Percentiles rank a stretch among this genome's conserved stretches.
Conservation (phyloP, 2,888 invertebrate genomes). For the Microctonus aethiopoides region DNA sequence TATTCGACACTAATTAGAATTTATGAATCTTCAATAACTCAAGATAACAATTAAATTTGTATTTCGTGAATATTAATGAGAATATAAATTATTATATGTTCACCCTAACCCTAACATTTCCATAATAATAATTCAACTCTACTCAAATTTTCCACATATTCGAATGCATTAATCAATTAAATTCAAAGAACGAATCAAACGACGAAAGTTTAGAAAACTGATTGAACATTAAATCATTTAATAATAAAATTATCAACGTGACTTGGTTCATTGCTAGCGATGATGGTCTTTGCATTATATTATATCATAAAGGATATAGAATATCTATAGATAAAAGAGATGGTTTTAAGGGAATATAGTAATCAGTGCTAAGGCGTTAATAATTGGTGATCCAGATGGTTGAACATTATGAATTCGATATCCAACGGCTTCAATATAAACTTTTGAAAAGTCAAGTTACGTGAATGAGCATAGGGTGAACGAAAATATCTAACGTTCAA, state of each 20-base stretch:
- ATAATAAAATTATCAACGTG: conserved; percentile 9
- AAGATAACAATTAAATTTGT: no score
- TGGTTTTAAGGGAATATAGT: background rate
- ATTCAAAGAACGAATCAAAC: no score
- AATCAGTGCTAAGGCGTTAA: conserved; percentile 32
- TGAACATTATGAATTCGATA: conserved; percentile 28
- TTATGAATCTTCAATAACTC: no score
- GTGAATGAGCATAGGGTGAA: background rate
- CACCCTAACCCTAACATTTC: no score
- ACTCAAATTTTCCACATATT: no score
- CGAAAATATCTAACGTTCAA: background rate
- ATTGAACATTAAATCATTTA: background rate
- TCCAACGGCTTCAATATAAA: conserved; percentile 16
- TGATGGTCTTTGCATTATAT: background rate
- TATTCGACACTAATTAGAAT: no score
- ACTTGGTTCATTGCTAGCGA: conserved; percentile 5
- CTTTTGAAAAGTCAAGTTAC: conserved; percentile 16
- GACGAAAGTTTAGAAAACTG: background rate
- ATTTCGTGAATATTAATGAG: no score
- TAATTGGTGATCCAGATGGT: conserved; percentile 34
- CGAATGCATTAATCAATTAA: no score
- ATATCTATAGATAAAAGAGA: background rate
- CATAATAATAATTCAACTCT: no score
- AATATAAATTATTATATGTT: no score
- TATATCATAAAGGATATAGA: conserved; percentile 1